A percentile compares a stretch with the other conserved stretches of the same genome.
These are phyloP conservation scores for Hypomecis atomaria DNA, from an alignment of 2,888 invertebrate genomes.

Conservation along the genomic window DNA sequence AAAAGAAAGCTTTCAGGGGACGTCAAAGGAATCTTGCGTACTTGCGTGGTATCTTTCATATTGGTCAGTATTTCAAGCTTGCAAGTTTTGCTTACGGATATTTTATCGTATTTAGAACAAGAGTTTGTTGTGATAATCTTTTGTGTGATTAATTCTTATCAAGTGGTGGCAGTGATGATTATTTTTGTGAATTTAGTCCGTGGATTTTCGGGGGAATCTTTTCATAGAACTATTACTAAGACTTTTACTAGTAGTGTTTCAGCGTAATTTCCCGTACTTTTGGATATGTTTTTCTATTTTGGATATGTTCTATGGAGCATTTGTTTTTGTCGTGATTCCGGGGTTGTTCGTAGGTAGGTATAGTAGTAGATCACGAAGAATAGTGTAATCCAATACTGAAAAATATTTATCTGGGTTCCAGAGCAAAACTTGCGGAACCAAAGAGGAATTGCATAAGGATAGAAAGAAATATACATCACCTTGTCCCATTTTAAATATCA, in stretches of 20 bases:
- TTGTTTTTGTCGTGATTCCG: too few relatives aligned
- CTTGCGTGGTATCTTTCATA: conserved; percentile 54
- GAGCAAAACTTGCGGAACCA: too few relatives aligned
- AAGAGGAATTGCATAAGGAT: too few relatives aligned
- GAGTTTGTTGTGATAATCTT: conserved; percentile 27
- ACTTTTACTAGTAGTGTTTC: background rate
- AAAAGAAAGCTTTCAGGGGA: conserved; percentile 24
- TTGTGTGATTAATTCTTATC: conserved; percentile 47
- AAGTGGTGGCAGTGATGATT: conserved; percentile 31
- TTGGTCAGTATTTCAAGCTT: conserved; percentile 62
- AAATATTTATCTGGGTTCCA: too few relatives aligned
- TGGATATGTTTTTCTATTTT: too few relatives aligned
- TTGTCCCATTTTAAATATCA: too few relatives aligned
- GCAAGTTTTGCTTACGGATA: conserved; percentile 60
- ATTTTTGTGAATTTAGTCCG: conserved; percentile 31
- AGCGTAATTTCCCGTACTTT: background rate
- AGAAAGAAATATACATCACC: too few relatives aligned
- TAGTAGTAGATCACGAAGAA: too few relatives aligned
- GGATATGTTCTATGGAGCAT: too few relatives aligned
- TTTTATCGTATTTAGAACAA: conserved; percentile 41
- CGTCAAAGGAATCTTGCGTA: conserved; percentile 40
- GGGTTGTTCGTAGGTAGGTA: too few relatives aligned
- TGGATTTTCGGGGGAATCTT: background rate
- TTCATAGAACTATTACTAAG: background rate
- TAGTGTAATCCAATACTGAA: too few relatives aligned